Evolutionary conservation across 1,140 invertebrate species (phyloP), one percentile per base, ranked within the genome.

Genomic region (Potamilus streckersoni): DNA sequence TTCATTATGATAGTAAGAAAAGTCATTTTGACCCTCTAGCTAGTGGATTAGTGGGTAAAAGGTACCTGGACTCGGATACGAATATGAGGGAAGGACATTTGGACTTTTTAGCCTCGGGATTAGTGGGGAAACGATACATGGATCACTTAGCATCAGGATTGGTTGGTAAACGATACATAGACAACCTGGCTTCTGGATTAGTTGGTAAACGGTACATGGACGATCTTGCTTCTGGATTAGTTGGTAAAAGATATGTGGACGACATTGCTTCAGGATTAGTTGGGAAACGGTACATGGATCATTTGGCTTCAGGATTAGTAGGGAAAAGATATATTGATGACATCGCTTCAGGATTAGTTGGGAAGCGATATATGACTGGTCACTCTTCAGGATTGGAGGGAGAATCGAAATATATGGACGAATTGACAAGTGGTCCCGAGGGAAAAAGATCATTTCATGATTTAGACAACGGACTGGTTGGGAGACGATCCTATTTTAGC

Each of bases 351-450:
- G 82, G 83, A 14, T 70, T 85, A n/a, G 76, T 85, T 23, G 83
- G 83, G 0, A 85, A 83, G 74, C 38, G 82, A 38, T 71, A 58
- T n/a, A 65, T 83, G 6, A 82, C 83, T 71, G 58, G 74, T 3
- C 61, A 81, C 3, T 82, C 83, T 59, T 82, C 76, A 68, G 84
- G 81, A n/a, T 67, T 84, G 16, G 74, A 82, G n/a, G 84, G 79
- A 8, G 82, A 85, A 71, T 62, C 79, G 6, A 49, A 49, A 11
- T 60, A 55, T 27, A 56, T 77, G 23, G 79, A 79, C 6, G 31
- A 38, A 4, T 38, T 76, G 38, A 76, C 59, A 2, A 77, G 75
- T 69, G 72, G 68, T 6, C 60, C 73, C 0, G 77, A 74, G 14
- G 77, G 72, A 19, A 81, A 81, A 69, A 63, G 73, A 17, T 60